A percentile compares a stretch with the other conserved stretches of the same genome.
Conservation (phyloP, 2,797 vertebrate species). For the Enteromius argenteus region DNA sequence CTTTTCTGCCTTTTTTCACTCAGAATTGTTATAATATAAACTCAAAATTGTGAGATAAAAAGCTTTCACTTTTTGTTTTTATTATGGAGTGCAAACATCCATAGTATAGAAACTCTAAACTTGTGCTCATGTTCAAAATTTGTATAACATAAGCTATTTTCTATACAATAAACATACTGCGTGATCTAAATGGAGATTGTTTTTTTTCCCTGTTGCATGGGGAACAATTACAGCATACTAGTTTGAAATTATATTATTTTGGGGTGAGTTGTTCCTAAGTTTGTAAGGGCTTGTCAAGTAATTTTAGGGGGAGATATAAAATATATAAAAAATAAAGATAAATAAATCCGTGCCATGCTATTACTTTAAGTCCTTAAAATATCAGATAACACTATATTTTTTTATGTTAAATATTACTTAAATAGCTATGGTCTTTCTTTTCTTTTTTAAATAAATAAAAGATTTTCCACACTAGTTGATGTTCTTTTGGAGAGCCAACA, state of each 20-base stretch:
- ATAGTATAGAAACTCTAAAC: too few relatives aligned
- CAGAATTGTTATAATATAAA: too few relatives aligned
- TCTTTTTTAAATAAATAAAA: background rate
- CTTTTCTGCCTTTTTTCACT: too few relatives aligned
- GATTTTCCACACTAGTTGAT: constrained; percentile 39
- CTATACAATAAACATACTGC: background rate
- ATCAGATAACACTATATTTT: background rate
- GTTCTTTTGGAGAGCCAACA: constrained; percentile 33
- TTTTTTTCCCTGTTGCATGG: background rate
- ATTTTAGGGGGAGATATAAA: background rate
- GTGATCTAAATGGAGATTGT: background rate
- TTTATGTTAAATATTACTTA: background rate
- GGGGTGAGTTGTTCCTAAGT: constrained; percentile 1
- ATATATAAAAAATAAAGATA: too few relatives aligned
- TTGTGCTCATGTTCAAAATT: too few relatives aligned
- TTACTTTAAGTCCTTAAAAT: background rate
- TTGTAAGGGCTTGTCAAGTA: background rate
- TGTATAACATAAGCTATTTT: too few relatives aligned
- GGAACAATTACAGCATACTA: background rate
- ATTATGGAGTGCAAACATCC: too few relatives aligned
- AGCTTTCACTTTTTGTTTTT: too few relatives aligned
- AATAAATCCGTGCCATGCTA: constrained; percentile 3
- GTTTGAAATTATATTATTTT: background rate
- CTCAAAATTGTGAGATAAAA: too few relatives aligned
- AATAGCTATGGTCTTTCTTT: background rate